phyloP scores from a whole-genome alignment of 2,797 vertebrate species.

The Phrynocephalus forsythii region DNA sequence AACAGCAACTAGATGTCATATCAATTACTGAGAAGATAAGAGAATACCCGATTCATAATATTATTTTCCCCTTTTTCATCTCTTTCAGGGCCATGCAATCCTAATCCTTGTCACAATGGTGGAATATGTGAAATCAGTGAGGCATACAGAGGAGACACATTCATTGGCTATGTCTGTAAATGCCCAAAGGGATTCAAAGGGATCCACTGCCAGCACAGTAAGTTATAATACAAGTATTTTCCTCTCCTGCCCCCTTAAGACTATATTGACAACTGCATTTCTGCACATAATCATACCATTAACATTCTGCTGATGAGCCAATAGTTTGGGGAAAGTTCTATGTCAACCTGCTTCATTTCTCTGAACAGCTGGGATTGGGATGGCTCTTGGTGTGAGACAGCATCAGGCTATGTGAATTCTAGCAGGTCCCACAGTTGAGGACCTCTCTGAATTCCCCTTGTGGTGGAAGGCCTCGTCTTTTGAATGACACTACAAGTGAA shows the following conservation, averaged over 20 bases:
- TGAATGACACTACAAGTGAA: not conserved
- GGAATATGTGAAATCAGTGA: slow-evolving; percentile 95
- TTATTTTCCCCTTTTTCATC: slow-evolving; percentile 4
- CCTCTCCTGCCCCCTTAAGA: not conserved
- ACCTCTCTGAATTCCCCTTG: not conserved
- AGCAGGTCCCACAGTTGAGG: too few relatives aligned
- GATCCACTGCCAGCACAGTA: slow-evolving; percentile 98
- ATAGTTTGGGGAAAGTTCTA: not conserved
- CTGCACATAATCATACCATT: not conserved
- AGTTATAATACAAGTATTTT: slow-evolving; percentile 74
- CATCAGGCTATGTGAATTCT: not conserved
- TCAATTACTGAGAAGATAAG: too few relatives aligned
- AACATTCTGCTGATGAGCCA: not conserved
- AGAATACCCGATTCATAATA: slow-evolving; percentile 4
- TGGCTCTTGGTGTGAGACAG: not conserved
- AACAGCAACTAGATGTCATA: too few relatives aligned
- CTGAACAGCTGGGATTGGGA: not conserved
- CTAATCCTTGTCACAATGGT: slow-evolving; percentile 97
- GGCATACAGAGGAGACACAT: slow-evolving; percentile 95
- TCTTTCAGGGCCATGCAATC: slow-evolving; percentile 90
- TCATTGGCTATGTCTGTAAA: slow-evolving; percentile 96
- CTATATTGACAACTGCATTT: not conserved
- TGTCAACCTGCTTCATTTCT: not conserved
- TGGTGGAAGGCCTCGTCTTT: not conserved
- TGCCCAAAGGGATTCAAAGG: slow-evolving; percentile 93